Evolutionary conservation across 2,888 invertebrate genomes (phyloP), one percentile per base, ranked within the genome.

Genomic region (Zelleria hepariella): DNA sequence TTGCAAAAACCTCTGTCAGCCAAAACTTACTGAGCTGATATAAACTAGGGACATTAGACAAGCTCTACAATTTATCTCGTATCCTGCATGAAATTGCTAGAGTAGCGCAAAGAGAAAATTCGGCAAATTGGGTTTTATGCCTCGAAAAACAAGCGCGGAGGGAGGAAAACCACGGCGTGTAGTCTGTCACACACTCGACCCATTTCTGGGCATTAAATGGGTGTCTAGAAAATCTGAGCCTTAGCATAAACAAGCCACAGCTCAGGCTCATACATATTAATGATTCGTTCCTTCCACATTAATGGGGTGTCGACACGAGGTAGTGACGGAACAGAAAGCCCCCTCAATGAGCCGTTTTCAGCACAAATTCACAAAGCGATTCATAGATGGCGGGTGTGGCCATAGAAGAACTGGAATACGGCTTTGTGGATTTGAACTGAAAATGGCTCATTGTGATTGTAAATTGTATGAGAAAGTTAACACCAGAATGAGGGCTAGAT

Each of bases 231-330:
- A 85, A 84, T 84, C 83, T 80, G 80, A 81, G 76, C 59, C 74
- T 70, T 69, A 65, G 80, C 77, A 70, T 81, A 82, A 82, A 82
- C 85, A 85, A 79, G 79, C 70, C 67, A 66, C 61, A 61, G 32
- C 57, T 72, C 68, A 64, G 66, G 63, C 76, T 86, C 84, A 86
- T 86, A 81, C 86, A 86, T 86, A 85, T 86, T 86, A 80, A 86
- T 86, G 80, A 75, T 77, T 80, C 81, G 80, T 82, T 78, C 32
- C 32, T 42, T 15, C 32, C 79, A 80, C 84, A 79, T 81, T 80
- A 76, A 75, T 59, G 51, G 73, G 72, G 74, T 61, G 71, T 72
- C 64, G 32, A 42, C 32, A 42, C 15, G 15, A 0, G 32, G 32
- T 2, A 42, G n/a, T n/a, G n/a, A n/a, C n/a, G n/a, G n/a, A 42